Percentiles rank a stretch among this genome's conserved stretches.
Evolutionary conservation across 2,113 vertebrate species (phyloP).

Genomic region (Vicugna pacos): DNA sequence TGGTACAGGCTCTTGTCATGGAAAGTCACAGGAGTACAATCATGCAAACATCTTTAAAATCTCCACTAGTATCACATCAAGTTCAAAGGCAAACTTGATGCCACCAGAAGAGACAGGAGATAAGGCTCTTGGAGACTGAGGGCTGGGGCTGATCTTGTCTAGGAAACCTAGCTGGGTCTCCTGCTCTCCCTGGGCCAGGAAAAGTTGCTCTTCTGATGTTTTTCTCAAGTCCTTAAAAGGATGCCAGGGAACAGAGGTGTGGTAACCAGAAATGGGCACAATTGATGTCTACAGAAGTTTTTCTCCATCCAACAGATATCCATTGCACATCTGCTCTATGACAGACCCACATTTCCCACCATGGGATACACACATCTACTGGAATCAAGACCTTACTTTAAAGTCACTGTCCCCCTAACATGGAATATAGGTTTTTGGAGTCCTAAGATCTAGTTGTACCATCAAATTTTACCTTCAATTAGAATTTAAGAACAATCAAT

Average conservation of each 20-base stretch:
- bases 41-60: neutral
- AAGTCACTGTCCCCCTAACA: neutral
- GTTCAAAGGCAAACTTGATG: neutral
- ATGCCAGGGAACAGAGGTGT: neutral
- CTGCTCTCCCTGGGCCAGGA: neutral
- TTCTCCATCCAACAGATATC: neutral
- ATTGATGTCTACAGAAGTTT: neutral
- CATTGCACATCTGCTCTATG: neutral
- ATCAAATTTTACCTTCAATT: neutral
- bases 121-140: neutral
- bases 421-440: neutral
- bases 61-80: neutral
- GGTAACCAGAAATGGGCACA: neutral
- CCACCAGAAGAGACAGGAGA: neutral
- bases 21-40: neutral
- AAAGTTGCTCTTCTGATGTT: neutral
- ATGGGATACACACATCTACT: neutral
- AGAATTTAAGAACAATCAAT: neutral
- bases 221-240: conserved; percentile 32
- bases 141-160: neutral
- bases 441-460: neutral
- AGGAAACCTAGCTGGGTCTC: neutral
- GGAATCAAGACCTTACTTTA: neutral
- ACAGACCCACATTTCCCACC: neutral
- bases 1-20: neutral